Conservation (phyloP, 2,888 invertebrate genomes). For the Drosophila parthenogenetica region DNA sequence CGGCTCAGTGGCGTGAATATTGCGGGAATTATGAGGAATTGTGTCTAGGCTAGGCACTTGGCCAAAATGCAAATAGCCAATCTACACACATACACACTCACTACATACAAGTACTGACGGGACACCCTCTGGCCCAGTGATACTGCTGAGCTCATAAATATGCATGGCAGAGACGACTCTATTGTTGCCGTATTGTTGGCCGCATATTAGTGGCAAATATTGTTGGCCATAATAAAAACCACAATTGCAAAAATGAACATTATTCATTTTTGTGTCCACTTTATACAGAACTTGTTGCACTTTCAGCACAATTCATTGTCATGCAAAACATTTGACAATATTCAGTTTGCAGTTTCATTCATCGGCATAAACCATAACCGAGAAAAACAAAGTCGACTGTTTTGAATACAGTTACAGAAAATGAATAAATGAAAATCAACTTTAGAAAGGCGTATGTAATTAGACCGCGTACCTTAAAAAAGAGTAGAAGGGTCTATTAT, state of each 20-base stretch:
- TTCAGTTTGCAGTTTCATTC: constrained; percentile 9
- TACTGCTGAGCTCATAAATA: constrained; percentile 67
- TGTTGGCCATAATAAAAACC: constrained; percentile 56
- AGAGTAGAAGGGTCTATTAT: too few species aligned
- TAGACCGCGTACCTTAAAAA: too few species aligned
- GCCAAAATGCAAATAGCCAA: constrained; percentile 71
- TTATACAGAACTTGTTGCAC: constrained; percentile 45
- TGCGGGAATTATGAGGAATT: constrained; percentile 76
- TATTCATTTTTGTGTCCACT: constrained; percentile 49
- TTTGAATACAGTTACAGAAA: not conserved
- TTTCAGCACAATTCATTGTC: constrained; percentile 54
- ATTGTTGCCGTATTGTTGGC: constrained; percentile 52
- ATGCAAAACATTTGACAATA: constrained; percentile 70
- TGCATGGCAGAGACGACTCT: constrained; percentile 64
- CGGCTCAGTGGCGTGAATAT: constrained; percentile 45
- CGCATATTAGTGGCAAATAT: constrained; percentile 73
- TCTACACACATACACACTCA: constrained; percentile 22
- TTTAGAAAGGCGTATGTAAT: not conserved
- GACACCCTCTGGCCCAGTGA: constrained; percentile 8
- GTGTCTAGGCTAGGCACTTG: constrained; percentile 70
- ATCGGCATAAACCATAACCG: constrained; percentile 4
- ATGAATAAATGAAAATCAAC: constrained; percentile 1
- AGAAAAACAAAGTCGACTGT: not conserved
- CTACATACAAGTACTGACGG: not conserved
- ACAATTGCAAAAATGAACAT: constrained; percentile 56